Conservation (phyloP, 1,140 invertebrate genomes). For the Portunus trituberculatus region DNA sequence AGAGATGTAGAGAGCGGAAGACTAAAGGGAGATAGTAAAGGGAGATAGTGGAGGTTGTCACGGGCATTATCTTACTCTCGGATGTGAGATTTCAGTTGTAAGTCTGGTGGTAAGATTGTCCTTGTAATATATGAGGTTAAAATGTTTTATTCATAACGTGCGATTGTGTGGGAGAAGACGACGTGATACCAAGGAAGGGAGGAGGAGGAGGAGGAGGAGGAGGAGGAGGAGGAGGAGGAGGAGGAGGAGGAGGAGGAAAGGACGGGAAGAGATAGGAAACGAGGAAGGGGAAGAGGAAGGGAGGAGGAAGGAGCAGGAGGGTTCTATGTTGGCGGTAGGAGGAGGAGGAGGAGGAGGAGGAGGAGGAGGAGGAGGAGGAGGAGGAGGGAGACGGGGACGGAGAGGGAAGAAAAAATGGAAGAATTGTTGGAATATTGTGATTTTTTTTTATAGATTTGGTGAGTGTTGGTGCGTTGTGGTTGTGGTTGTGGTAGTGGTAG, state of each 20-base stretch:
- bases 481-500: too few relatives aligned
- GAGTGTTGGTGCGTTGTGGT: background rate
- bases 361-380: background rate
- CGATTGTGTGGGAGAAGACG: background rate
- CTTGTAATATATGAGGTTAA: conserved; percentile 3
- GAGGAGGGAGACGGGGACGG: background rate
- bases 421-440: background rate
- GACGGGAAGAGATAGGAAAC: background rate
- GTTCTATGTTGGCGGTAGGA: too few relatives aligned
- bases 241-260: background rate
- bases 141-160: conserved; percentile 14
- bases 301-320: background rate
- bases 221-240: background rate
- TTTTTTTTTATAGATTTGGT: background rate
- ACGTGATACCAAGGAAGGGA: background rate
- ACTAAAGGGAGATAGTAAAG: too few relatives aligned
- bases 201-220: background rate
- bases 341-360: background rate
- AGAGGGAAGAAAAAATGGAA: background rate
- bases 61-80: background rate
- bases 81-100: background rate
- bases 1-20: too few relatives aligned
- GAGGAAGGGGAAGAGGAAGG: background rate
- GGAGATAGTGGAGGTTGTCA: background rate
- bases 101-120: background rate